Conservation (phyloP, 2,888 invertebrate species). For the Hyposoter dolosus region DNA sequence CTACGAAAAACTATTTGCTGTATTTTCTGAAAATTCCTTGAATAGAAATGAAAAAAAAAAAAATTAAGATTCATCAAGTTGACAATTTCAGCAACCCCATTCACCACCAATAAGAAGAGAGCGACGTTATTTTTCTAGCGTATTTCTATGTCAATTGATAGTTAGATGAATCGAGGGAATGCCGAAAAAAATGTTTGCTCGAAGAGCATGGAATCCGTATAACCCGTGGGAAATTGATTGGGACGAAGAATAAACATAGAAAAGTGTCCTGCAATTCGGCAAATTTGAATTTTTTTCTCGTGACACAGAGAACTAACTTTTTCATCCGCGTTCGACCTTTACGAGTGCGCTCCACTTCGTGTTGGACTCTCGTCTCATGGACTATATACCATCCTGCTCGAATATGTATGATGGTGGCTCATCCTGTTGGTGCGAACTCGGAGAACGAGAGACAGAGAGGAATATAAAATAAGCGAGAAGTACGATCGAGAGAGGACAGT, state of each 20-base stretch:
- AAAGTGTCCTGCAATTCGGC: conserved; percentile 15
- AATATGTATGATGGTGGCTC: conserved; percentile 67
- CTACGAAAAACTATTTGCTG: neutral
- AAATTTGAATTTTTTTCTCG: conserved; percentile 41
- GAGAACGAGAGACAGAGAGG: neutral
- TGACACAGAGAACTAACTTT: conserved; percentile 49
- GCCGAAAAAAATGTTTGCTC: neutral
- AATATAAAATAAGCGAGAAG: conserved; percentile 27
- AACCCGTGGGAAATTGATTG: conserved; percentile 7
- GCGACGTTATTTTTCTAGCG: neutral
- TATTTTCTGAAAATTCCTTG: neutral
- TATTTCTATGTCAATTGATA: neutral
- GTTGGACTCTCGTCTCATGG: conserved; percentile 34
- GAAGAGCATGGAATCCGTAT: neutral
- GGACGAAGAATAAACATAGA: conserved; percentile 3
- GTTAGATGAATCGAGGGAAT: neutral
- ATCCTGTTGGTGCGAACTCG: conserved; percentile 36
- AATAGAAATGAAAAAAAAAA: neutral
- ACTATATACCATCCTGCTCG: conserved; percentile 60
- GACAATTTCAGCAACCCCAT: neutral
- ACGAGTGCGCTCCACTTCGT: conserved; percentile 36
- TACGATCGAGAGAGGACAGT: conserved; percentile 52
- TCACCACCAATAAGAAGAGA: neutral
- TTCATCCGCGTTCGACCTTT: conserved; percentile 51
- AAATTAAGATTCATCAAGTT: neutral